Evolutionary conservation across 35 echinoderm and acorn worm genomes (phyloP).

Genomic region (Lytechinus variegatus): DNA sequence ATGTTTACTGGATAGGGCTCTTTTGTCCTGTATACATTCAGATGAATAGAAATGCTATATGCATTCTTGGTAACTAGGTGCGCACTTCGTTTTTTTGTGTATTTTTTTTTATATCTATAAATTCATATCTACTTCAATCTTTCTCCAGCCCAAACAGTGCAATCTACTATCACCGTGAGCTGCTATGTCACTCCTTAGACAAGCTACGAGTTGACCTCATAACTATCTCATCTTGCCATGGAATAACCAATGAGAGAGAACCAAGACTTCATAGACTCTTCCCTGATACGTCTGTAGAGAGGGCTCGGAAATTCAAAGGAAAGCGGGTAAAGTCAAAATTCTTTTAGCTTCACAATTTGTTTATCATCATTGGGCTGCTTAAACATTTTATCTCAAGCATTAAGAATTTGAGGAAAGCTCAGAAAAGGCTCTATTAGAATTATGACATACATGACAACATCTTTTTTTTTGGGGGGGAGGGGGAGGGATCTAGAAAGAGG

Average conservation of each 20-base stretch:
- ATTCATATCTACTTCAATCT: not conserved
- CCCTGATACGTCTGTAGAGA: conserved; percentile 67
- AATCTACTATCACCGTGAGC: conserved; percentile 96
- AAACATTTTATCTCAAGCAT: not conserved
- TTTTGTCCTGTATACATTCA: no score
- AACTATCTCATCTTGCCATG: conserved; percentile 93
- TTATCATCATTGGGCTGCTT: no score
- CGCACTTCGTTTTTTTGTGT: no score
- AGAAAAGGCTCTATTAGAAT: not conserved
- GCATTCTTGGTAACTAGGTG: no score
- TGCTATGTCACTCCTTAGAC: conserved; percentile 86
- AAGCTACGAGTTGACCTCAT: conserved; percentile 85
- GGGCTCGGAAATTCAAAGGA: conserved; percentile 74
- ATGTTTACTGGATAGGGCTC: no score
- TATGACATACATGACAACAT: no score
- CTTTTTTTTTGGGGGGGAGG: no score
- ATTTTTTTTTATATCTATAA: no score
- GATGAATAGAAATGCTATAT: no score
- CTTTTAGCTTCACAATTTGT: no score
- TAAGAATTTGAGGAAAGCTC: not conserved
- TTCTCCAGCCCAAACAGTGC: conserved; percentile 65
- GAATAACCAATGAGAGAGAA: conserved; percentile 77
- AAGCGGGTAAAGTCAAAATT: conserved; percentile 73
- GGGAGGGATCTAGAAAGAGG: no score
- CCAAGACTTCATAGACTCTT: conserved; percentile 80